Conservation (phyloP, 2,113 vertebrate species). For the Anthoscopus minutus region DNA sequence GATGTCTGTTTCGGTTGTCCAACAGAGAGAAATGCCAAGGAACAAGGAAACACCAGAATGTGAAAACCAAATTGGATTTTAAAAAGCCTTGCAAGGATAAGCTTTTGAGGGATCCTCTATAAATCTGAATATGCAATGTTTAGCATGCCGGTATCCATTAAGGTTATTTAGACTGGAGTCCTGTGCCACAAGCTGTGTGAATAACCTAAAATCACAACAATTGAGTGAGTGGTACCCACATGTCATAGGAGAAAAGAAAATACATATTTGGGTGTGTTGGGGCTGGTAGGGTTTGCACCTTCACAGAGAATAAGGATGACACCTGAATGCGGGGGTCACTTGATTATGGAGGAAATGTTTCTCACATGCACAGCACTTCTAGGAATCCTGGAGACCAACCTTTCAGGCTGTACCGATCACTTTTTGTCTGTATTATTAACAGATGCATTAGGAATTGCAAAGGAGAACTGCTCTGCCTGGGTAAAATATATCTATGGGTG, state of each 20-base stretch:
- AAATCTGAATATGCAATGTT: neutral
- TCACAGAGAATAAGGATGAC: neutral
- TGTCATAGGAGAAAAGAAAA: neutral
- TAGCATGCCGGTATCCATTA: neutral
- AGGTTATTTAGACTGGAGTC: neutral
- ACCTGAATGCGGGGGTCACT: neutral
- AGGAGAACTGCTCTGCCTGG: neutral
- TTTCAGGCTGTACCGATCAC: neutral
- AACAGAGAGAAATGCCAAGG: neutral
- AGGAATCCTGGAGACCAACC: neutral
- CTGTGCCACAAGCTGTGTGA: neutral
- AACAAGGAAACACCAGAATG: neutral
- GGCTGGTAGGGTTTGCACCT: neutral
- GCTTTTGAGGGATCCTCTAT: neutral
- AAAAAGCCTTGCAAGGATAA: slow-evolving; percentile 2
- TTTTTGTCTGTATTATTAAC: neutral
- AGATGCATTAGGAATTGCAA: neutral
- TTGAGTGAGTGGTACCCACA: neutral
- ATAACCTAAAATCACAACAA: neutral
- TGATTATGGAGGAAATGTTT: neutral
- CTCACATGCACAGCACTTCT: neutral
- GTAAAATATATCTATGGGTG: neutral
- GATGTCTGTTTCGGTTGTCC: neutral
- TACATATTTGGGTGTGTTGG: neutral
- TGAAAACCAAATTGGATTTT: slow-evolving; percentile 16